Conservation (phyloP, 2,797 vertebrate genomes). For the Scolopax bukidnonensis region DNA sequence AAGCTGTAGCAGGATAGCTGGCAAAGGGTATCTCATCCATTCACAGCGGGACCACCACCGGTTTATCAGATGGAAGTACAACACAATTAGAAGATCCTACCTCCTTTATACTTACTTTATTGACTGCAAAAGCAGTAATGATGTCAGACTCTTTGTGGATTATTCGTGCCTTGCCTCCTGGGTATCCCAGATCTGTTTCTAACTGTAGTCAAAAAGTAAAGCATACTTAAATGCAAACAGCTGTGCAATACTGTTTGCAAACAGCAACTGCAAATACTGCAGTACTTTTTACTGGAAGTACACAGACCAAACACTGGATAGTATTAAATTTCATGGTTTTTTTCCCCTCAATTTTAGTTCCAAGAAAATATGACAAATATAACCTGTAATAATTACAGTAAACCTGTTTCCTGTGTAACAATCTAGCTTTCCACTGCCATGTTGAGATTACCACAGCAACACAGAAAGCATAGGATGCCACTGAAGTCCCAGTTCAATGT, state of each 20-base stretch:
- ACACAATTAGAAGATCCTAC: background rate
- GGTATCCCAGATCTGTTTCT: constrained; percentile 85
- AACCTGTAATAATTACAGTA: background rate
- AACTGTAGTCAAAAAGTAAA: constrained; percentile 76
- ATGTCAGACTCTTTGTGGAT: constrained; percentile 99
- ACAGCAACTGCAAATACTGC: too few species aligned
- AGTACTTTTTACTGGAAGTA: background rate
- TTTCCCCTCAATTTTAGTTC: background rate
- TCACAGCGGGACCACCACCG: background rate
- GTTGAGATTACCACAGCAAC: background rate
- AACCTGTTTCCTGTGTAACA: background rate
- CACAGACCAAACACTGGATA: background rate
- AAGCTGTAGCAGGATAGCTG: background rate
- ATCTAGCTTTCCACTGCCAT: background rate
- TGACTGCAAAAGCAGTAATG: constrained; percentile 98
- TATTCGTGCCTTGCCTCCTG: constrained; percentile 92
- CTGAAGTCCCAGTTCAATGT: background rate
- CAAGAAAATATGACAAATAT: background rate
- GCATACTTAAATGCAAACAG: background rate
- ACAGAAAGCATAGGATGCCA: background rate
- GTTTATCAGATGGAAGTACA: background rate
- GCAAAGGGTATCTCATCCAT: background rate
- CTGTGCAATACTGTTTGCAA: background rate
- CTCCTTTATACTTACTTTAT: constrained; percentile 84
- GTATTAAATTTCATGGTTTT: fast-evolving